Evolutionary conservation across 2,113 vertebrate species (phyloP), one percentile per base, ranked within the genome.

Genomic region (Melanotaenia duboulayi): DNA sequence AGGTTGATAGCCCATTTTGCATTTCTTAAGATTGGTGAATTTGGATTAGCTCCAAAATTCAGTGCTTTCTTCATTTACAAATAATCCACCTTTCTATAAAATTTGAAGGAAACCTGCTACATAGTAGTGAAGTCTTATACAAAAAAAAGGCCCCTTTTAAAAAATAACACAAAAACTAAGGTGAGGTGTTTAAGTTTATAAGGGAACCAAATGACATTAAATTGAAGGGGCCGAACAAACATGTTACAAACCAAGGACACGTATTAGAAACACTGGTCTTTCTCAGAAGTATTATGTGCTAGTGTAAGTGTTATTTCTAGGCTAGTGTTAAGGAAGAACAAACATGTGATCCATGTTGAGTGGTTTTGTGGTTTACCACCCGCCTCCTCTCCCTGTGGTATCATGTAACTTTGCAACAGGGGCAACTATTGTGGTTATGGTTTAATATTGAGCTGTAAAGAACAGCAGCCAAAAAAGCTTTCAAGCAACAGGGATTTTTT

Each of bases 281-380:
- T 69, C 17, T n/a, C 56, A 39, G 32, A 72, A 67, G 32, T 11
- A 50, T 17, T 50, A 25, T 71, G 71, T 40, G 65, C 80, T 77
- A 54, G 37, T 65, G 61, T 78, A 66, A 68, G 55, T 71, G 74
- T 59, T 62, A 48, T 50, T 63, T 63, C 52, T 51, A 10, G 57
- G 68, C 50, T 66, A 52, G 22, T 1, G 14, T 48, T 7, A 11
- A 76, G 50, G 57, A 58, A 55, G 46, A 74, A 51, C 23, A 76
- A 79, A 81, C 79, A 72, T 71, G 72, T 69, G 70, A 85, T 87
- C 58, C 50, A 25, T 39, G 58, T 11, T 0, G n/a, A 66, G 69
- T 50, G 75, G 86, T 81, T 86, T 78, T 80, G 77, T 69, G 84
- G 86, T 80, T 65, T 59, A 67, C 76, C 63, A 70, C 51, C 56